Evolutionary conservation across 2,113 vertebrate genomes (phyloP).

Genomic region (Machaerirhynchus nigripectus): DNA sequence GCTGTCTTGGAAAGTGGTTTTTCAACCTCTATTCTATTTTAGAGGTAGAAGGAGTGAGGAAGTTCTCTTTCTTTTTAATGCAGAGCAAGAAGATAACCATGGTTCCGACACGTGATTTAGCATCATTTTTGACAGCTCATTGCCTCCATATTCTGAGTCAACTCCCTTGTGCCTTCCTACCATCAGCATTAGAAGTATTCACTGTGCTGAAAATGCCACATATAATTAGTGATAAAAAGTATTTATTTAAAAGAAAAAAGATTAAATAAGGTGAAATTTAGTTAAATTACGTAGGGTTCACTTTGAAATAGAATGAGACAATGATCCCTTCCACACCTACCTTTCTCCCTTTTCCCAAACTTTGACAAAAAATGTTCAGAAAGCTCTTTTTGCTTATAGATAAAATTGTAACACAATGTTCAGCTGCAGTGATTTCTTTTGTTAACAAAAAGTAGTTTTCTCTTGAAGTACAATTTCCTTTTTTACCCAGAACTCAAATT

Average conservation of each 20-base stretch:
- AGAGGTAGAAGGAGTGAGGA: background rate
- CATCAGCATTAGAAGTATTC: background rate
- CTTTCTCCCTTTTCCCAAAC: background rate
- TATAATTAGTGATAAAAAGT: background rate
- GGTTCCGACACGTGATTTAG: background rate
- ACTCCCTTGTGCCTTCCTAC: background rate
- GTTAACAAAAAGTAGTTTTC: background rate
- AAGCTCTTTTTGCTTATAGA: background rate
- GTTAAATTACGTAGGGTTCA: background rate
- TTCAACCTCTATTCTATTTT: background rate
- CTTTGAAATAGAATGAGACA: background rate
- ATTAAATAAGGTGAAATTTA: background rate
- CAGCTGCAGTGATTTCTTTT: background rate
- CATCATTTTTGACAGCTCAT: background rate
- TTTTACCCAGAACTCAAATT: background rate
- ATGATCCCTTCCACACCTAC: background rate
- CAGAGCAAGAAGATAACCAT: background rate
- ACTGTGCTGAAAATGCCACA: background rate
- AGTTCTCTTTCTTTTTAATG: background rate
- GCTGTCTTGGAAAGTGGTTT: background rate
- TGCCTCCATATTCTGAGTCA: constrained; percentile 6
- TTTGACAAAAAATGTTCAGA: background rate
- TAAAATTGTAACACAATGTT: background rate
- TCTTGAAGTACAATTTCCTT: background rate
- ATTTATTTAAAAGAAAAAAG: background rate